Percentiles rank a stretch among this genome's conserved stretches.
phyloP scores from a whole-genome alignment of 2,113 vertebrate species.

The Dendrocopos noguchii region DNA sequence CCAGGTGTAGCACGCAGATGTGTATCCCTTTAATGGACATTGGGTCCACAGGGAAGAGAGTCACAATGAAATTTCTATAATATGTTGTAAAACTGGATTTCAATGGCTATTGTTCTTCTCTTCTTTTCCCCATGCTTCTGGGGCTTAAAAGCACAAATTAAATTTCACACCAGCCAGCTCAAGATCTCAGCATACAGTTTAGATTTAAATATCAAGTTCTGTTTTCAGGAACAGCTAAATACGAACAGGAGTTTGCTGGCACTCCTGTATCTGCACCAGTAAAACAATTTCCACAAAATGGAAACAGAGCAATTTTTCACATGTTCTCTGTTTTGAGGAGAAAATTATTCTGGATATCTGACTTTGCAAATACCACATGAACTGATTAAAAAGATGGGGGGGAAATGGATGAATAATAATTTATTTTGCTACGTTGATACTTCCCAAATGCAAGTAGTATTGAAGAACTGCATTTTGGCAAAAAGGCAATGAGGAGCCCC shows the following conservation, averaged over 20 bases:
- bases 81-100: slow-evolving; percentile 21
- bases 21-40: neutral
- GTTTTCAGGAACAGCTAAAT: slow-evolving; percentile 37
- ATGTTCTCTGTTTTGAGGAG: neutral
- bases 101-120: slow-evolving; percentile 54
- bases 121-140: slow-evolving; percentile 49
- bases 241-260: neutral
- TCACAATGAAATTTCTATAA: neutral
- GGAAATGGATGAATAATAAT: neutral
- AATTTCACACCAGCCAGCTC: slow-evolving; percentile 58
- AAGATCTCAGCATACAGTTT: slow-evolving; percentile 52
- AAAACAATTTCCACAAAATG: neutral
- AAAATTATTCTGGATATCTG: slow-evolving; percentile 56
- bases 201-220: slow-evolving; percentile 55
- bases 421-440: neutral
- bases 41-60: neutral
- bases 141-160: slow-evolving; percentile 60
- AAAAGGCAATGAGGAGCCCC: neutral
- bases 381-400: neutral
- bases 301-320: slow-evolving; percentile 21
- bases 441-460: neutral
- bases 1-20: neutral
- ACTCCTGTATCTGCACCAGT: neutral
- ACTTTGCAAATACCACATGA: slow-evolving; percentile 1
- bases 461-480: neutral